Evolutionary conservation across 1,140 invertebrate genomes (phyloP), one percentile per base, ranked within the genome.

Genomic region (Apolygus lucorum): DNA sequence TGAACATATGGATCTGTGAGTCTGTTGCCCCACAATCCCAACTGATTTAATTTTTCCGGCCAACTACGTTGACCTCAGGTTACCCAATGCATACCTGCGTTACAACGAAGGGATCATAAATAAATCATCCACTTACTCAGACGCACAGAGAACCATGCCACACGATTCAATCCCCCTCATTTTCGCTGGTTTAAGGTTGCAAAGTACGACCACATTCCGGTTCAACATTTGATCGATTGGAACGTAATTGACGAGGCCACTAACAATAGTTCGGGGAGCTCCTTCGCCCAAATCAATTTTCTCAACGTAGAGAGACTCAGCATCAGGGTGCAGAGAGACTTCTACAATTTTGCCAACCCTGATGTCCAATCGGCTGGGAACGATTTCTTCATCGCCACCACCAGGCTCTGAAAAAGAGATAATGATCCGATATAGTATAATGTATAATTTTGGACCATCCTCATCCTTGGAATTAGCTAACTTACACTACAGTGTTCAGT

Each of bases 101-200:
- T n/a, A n/a, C n/a, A n/a, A n/a, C n/a, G n/a, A n/a, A n/a, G n/a
- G n/a, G n/a, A n/a, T n/a, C n/a, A n/a, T n/a, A n/a, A n/a, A n/a
- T n/a, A n/a, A n/a, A n/a, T n/a, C n/a, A n/a, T n/a, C n/a, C n/a
- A 81, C 83, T 82, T 82, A 90, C 88, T 87, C 81, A 59, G 90
- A 93, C n/a, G 92, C 91, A 83, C 93, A 96, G 28, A 96, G 79
- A 24, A 95, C 91, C 92, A 95, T 95, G 66, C 91, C 93, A 78
- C 89, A 86, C 0, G 93, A 96, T 72, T 88, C 85, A 22, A 98
- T 81, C 26, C 95, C 95, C 74, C 92, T 85, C 85, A 98, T 91
- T 83, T 95, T 97, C 26, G 90, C 90, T 52, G 95, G 87, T 81
- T 97, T 98, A 26, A 98, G 82, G 80, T 98, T 98, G 77, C 93